These are phyloP conservation scores for Parnassius glacialis DNA, from an alignment of 2,888 invertebrate species.

Conservation along the genomic window DNA sequence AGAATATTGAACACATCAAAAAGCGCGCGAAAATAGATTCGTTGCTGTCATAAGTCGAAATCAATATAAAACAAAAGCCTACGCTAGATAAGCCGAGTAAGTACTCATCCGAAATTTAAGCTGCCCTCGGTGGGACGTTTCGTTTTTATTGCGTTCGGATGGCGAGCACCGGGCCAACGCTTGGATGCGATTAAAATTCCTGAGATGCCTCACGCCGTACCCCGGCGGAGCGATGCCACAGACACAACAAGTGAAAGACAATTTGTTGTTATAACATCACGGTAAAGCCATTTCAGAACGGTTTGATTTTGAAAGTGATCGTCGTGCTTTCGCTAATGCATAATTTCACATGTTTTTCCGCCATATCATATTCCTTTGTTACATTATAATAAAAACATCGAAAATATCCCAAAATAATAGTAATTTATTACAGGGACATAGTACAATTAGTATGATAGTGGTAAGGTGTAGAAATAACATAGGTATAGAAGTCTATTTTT, in stretches of 20 bases:
- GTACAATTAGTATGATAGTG: no score
- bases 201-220: slow-evolving; percentile 73
- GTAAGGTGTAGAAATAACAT: no score
- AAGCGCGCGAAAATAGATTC: slow-evolving; percentile 13
- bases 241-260: slow-evolving; percentile 42
- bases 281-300: not conserved
- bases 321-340: no score
- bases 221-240: slow-evolving; percentile 53
- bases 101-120: slow-evolving; percentile 62
- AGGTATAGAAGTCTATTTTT: no score
- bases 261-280: slow-evolving; percentile 10
- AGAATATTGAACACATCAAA: not conserved
- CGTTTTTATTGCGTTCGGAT: slow-evolving; percentile 49
- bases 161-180: slow-evolving; percentile 55
- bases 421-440: no score
- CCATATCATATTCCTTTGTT: no score
- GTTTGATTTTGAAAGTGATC: not conserved
- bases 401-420: no score
- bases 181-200: slow-evolving; percentile 79
- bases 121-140: slow-evolving; percentile 46
- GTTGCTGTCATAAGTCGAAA: not conserved
- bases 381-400: no score
- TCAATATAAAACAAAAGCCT: slow-evolving; percentile 33
- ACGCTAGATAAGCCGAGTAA: slow-evolving; percentile 51
- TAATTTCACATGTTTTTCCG: no score